Conservation (phyloP, 30 jellyfish, hydroid and myxozoan genomes). For the Morbakka virulenta region DNA sequence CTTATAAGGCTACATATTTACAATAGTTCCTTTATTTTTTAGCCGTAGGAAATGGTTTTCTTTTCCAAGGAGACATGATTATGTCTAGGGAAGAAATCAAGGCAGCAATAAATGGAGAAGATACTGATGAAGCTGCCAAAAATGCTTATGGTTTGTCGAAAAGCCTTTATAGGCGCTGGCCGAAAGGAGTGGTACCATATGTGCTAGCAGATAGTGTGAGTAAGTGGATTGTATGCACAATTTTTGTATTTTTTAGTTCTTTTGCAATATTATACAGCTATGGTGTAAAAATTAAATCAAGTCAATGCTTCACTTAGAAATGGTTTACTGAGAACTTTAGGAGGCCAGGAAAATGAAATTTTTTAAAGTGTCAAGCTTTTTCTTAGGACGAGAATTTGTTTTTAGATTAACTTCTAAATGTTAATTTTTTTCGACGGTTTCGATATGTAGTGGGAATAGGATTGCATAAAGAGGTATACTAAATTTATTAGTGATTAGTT, state of each 20-base stretch:
- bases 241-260: not conserved
- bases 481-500: no score
- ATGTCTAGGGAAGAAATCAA: conserved; percentile 62
- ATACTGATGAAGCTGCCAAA: conserved; percentile 36
- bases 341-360: no score
- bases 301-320: not conserved
- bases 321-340: not conserved
- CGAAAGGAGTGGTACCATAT: conserved; percentile 71
- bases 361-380: no score
- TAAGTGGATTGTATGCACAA: no score
- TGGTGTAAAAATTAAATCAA: not conserved
- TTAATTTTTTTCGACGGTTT: no score
- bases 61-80: conserved; percentile 95
- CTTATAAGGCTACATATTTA: no score
- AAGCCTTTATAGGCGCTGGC: conserved; percentile 58
- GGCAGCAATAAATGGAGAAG: conserved; percentile 64
- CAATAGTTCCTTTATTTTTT: no score
- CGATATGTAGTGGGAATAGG: no score
- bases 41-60: conserved; percentile 67
- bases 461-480: no score
- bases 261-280: not conserved
- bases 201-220: conserved; percentile 68
- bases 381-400: no score
- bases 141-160: conserved; percentile 50
- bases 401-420: no score